Evolutionary conservation across 2,888 invertebrate species (phyloP), one percentile per base, ranked within the genome.

Genomic region (Aleiodes testaceus): DNA sequence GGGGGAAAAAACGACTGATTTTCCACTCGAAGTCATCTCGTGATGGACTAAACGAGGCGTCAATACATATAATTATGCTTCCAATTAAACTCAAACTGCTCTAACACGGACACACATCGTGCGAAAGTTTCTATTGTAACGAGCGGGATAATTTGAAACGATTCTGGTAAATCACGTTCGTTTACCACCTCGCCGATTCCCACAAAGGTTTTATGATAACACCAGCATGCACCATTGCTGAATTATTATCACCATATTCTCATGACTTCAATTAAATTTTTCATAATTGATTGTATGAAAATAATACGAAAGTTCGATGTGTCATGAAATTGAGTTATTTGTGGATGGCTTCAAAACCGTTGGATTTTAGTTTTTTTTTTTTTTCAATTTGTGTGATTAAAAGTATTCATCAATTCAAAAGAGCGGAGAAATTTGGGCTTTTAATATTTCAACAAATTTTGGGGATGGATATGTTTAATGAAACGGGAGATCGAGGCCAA

Each of bases 101-200:
- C 26, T 45, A 45, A 9, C 44, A 47, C 59, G 49, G 44, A 36
- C 16, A 47, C 47, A 45, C 22, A 59, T n/a, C 12, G 45, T 20
- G 49, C 26, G n/a, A 70, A 70, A 66, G 70, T 61, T 66, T 66
- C 50, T 47, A 22, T 42, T 47, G 44, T 66, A 70, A 66, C 66
- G 22, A 66, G 55, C 66, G 22, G 49, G 20, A 70, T 70, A 70
- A 70, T 70, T 70, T 70, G 70, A 66, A 70, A 66, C 53, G 53
- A 70, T 70, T 70, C 55, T 30, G 47, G 26, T 55, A 49, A 66
- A 70, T 70, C 70, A 55, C 49, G 42, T 47, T 65, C 47, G 44
- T 70, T 66, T 53, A 55, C 44, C 49, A 30, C 69, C 52, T 42
- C 64, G 45, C 14, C 68, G 49, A 61, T 69, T 53, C 14, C n/a